Evolutionary conservation across 2,797 vertebrate species (phyloP).

Genomic region (Ceryle rudis): DNA sequence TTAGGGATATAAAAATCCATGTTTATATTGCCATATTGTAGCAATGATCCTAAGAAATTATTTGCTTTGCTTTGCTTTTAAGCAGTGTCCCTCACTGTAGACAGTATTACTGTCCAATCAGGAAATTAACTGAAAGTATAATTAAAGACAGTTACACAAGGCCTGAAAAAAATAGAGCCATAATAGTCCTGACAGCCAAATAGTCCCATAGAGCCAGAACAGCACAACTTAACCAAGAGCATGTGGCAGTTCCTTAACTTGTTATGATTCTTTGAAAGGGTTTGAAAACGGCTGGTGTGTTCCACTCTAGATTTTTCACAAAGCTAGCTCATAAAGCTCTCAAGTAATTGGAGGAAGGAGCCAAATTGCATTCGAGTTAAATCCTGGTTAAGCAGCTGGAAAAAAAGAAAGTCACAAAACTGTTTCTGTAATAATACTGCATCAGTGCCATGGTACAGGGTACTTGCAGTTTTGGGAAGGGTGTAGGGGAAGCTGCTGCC

Average conservation of each 20-base stretch:
- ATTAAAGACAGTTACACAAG: neutral
- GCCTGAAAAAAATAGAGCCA: neutral
- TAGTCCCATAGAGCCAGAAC: neutral
- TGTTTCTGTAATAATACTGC: neutral
- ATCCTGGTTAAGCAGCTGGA: neutral
- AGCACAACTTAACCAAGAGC: neutral
- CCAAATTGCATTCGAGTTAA: neutral
- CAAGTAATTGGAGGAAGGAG: neutral
- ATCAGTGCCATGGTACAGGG: neutral
- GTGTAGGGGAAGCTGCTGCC: neutral
- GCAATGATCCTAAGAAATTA: neutral
- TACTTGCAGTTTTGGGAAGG: neutral
- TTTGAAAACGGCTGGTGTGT: neutral
- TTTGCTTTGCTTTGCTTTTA: neutral
- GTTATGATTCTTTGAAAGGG: neutral
- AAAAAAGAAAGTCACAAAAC: neutral
- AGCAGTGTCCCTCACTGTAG: neutral
- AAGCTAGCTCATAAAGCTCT: neutral
- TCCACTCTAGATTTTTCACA: neutral
- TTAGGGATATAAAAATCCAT: neutral
- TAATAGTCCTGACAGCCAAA: neutral
- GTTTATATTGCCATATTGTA: neutral
- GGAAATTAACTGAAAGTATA: neutral
- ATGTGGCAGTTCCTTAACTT: neutral
- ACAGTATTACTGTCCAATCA: neutral